Percentiles rank a stretch among this genome's conserved stretches.
Evolutionary conservation across 23 tunicate genomes (phyloP).

Genomic region (Trididemnum nubilum): DNA sequence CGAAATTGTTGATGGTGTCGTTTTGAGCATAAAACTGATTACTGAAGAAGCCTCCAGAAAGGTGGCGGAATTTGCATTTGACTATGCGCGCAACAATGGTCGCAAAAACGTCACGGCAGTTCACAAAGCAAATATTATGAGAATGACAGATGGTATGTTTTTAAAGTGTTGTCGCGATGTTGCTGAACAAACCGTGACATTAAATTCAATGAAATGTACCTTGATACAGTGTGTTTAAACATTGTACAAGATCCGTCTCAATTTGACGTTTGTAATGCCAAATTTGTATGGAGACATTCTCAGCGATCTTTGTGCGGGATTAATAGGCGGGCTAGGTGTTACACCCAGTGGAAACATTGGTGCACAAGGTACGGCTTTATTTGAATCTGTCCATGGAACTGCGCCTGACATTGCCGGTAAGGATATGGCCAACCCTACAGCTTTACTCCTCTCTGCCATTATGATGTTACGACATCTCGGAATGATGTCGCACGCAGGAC

Average conservation of each 20-base stretch:
- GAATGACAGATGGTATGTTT: constrained; percentile 93
- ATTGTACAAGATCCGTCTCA: constrained; percentile 95
- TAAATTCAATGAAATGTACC: constrained; percentile 92
- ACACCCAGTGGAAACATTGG: constrained; percentile 98
- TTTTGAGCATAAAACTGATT: constrained; percentile 89
- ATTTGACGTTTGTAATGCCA: constrained; percentile 96
- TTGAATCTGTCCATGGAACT: constrained; percentile 99
- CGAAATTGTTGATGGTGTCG: constrained; percentile 90
- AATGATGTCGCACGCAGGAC: constrained; percentile 72
- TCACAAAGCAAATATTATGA: constrained; percentile 94
- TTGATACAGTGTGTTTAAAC: constrained; percentile 92
- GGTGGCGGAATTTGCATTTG: constrained; percentile 92
- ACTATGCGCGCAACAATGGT: constrained; percentile 86
- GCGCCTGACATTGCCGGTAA: constrained; percentile 99
- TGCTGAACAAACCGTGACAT: constrained; percentile 93
- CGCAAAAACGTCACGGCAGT: constrained; percentile 91
- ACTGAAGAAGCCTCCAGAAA: constrained; percentile 93
- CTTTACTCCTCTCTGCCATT: constrained; percentile 81
- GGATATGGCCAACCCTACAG: constrained; percentile 97
- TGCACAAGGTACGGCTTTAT: constrained; percentile 86
- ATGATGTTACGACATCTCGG: constrained; percentile 98
- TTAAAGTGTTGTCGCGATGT: constrained; percentile 87
- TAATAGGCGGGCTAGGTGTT: constrained; percentile 93
- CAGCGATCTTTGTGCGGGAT: constrained; percentile 95
- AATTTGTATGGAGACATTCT: constrained; percentile 94